A percentile compares a stretch with the other conserved stretches of the same genome.
These are phyloP conservation scores for Homarus americanus DNA, from an alignment of 1,140 invertebrate species.

Conservation along the genomic window DNA sequence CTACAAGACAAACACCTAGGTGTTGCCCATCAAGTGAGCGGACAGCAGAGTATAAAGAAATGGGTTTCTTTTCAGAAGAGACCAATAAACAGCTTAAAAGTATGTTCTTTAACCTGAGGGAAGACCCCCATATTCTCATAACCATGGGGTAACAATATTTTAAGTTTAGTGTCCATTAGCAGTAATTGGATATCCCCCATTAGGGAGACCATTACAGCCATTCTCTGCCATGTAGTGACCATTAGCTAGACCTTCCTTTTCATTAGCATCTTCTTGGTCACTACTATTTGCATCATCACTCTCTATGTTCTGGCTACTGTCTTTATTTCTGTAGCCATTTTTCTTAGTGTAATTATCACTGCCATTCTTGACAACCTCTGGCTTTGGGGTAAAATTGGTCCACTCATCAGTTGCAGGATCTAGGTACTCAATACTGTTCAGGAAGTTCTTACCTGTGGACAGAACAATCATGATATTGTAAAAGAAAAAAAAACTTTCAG, in stretches of 20 bases:
- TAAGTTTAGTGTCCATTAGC: conserved; percentile 19
- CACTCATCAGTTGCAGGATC: conserved; percentile 85
- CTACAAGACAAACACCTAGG: background rate
- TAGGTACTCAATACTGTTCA: conserved; percentile 90
- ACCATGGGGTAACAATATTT: background rate
- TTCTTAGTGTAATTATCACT: background rate
- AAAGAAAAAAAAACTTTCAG: background rate
- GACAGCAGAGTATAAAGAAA: background rate
- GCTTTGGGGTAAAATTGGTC: conserved; percentile 78
- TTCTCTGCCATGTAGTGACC: conserved; percentile 25
- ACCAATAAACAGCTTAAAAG: background rate
- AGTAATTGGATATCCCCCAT: conserved; percentile 18
- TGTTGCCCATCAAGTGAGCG: background rate
- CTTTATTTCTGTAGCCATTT: background rate
- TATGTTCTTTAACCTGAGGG: conserved; percentile 11
- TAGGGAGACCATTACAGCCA: conserved; percentile 47
- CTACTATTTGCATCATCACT: background rate
- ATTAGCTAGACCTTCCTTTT: background rate
- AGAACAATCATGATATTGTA: conserved; percentile 14
- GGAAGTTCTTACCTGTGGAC: conserved; percentile 84
- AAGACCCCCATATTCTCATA: background rate
- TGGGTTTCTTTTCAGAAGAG: background rate
- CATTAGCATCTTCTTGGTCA: conserved; percentile 2
- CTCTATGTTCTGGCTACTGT: background rate
- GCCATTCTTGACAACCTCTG: conserved; percentile 46